Evolutionary conservation across 2,888 invertebrate genomes (phyloP).

Genomic region (Fissipunctia ypsillon): DNA sequence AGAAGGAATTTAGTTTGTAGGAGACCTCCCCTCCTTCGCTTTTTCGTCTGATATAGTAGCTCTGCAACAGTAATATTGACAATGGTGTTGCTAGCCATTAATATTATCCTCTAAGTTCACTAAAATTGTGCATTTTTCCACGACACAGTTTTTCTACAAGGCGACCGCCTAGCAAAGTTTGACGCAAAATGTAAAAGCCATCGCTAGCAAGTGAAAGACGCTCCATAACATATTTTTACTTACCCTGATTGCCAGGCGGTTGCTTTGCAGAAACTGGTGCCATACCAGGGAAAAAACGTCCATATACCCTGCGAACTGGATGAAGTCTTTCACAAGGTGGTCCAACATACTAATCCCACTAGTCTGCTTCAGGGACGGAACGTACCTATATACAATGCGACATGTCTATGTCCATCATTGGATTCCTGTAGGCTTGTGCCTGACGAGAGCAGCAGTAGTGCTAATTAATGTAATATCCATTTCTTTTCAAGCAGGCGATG

Average conservation of each 20-base stretch:
- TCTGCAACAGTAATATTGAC: background rate
- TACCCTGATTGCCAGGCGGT: background rate
- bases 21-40: background rate
- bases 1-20: background rate
- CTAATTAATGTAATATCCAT: background rate
- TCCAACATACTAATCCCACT: too few species aligned
- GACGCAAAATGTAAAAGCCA: background rate
- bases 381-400: background rate
- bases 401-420: too few species aligned
- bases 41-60: background rate
- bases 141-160: background rate
- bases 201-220: background rate
- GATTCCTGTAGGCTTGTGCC: too few species aligned
- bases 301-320: background rate
- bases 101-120: background rate
- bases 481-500: slow-evolving; percentile 56
- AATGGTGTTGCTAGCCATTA: background rate
- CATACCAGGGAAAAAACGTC: background rate
- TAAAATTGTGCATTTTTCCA: background rate
- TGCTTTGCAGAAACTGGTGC: background rate
- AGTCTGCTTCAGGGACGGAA: too few species aligned
- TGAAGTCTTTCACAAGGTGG: background rate
- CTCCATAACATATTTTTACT: background rate
- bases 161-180: background rate
- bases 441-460: background rate